Percentiles rank a stretch among this genome's conserved stretches.
These are phyloP conservation scores for Acrossocheilus wenchowensis DNA, from an alignment of 2,797 vertebrate genomes.

Conservation along the genomic window DNA sequence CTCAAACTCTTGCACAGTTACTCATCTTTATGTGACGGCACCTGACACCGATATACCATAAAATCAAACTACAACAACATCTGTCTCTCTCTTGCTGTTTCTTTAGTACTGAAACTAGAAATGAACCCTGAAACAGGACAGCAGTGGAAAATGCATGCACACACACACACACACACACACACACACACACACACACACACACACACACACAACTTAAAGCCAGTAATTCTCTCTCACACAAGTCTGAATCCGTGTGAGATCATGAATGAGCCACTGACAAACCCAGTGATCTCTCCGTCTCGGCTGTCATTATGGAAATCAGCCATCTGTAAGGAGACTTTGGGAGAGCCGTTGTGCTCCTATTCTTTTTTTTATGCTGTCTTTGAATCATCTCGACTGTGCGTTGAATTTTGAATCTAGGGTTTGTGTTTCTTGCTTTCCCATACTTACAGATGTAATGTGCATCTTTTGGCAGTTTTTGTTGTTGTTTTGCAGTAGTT, in stretches of 20 bases:
- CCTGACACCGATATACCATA: slow-evolving; percentile 63
- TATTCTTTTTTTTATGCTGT: slow-evolving; percentile 2
- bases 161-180: not conserved
- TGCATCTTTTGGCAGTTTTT: not conserved
- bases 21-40: slow-evolving; percentile 67
- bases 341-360: slow-evolving; percentile 28
- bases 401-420: slow-evolving; percentile 1
- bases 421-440: not conserved
- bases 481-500: not conserved
- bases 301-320: slow-evolving; percentile 63
- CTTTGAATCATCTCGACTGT: slow-evolving; percentile 23
- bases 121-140: slow-evolving; percentile 20
- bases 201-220: slow-evolving; percentile 52
- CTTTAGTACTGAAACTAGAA: slow-evolving; percentile 12
- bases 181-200: not conserved
- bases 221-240: slow-evolving; percentile 53
- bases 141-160: not conserved
- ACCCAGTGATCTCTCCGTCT: slow-evolving; percentile 28
- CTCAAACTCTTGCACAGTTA: slow-evolving; percentile 52
- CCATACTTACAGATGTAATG: not conserved
- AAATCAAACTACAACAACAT: slow-evolving; percentile 62
- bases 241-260: slow-evolving; percentile 33
- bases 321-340: slow-evolving; percentile 60
- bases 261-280: slow-evolving; percentile 34
- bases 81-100: slow-evolving; percentile 55